These are phyloP conservation scores for Elysia chlorotica DNA, from an alignment of 1,140 invertebrate genomes.

Conservation along the genomic window DNA sequence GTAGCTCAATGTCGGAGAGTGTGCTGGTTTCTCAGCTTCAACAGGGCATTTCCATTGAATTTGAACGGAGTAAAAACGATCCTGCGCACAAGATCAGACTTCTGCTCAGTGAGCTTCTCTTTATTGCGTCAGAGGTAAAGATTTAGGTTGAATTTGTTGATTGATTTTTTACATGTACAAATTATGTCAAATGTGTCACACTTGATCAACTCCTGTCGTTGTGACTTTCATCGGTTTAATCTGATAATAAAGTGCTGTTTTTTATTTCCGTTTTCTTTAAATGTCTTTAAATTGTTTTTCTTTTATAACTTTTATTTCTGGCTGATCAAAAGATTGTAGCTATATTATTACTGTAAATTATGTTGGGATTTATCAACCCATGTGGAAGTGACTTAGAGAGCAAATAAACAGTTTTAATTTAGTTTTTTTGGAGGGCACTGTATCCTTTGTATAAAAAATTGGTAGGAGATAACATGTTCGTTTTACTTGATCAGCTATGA, in stretches of 20 bases:
- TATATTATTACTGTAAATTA: too few species aligned
- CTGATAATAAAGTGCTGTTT: neutral
- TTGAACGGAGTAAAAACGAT: slow-evolving; percentile 82
- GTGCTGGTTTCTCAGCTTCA: slow-evolving; percentile 78
- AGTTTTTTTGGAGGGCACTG: too few species aligned
- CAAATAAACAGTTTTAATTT: too few species aligned
- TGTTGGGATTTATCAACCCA: too few species aligned
- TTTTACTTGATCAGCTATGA: neutral
- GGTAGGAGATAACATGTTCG: too few species aligned
- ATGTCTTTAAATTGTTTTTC: neutral
- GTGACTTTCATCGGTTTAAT: too few species aligned
- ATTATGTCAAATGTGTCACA: too few species aligned
- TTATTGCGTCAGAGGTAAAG: slow-evolving; percentile 83
- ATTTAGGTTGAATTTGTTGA: slow-evolving; percentile 23
- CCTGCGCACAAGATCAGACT: slow-evolving; percentile 83
- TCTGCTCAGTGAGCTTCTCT: slow-evolving; percentile 87
- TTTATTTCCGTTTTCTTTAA: neutral
- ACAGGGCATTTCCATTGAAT: slow-evolving; percentile 85
- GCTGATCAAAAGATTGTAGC: too few species aligned
- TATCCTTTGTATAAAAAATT: too few species aligned
- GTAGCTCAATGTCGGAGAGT: slow-evolving; percentile 71
- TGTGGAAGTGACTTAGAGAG: too few species aligned
- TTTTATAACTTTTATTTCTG: neutral
- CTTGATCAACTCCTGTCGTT: too few species aligned
- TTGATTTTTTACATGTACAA: too few species aligned